These are phyloP conservation scores for Panthera uncia DNA, from an alignment of 2,113 vertebrate genomes.

Conservation along the genomic window DNA sequence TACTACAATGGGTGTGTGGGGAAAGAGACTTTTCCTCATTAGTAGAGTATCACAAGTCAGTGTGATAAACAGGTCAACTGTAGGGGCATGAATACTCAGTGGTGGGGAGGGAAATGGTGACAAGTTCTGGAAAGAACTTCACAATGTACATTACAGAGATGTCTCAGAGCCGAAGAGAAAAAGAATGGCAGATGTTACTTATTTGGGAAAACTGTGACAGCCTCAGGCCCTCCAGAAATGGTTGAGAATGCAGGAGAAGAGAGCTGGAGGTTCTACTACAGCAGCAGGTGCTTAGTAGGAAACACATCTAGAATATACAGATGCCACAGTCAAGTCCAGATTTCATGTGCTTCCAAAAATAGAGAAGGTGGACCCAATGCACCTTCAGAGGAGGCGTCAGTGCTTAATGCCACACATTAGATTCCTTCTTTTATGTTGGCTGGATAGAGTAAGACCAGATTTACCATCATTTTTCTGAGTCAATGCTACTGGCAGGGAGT, in stretches of 20 bases:
- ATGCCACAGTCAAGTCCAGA: background rate
- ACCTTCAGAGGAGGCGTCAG: background rate
- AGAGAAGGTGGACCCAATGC: background rate
- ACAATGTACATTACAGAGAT: background rate
- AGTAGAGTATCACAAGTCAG: background rate
- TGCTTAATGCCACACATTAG: background rate
- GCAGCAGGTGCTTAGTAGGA: background rate
- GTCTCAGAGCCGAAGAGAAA: background rate
- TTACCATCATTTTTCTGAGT: background rate
- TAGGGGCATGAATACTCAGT: background rate
- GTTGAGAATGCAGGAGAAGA: background rate
- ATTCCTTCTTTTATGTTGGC: background rate
- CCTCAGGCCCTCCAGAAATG: background rate
- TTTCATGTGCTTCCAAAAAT: background rate
- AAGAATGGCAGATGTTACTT: background rate
- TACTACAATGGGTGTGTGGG: too few relatives aligned
- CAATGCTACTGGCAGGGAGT: background rate
- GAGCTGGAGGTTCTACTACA: background rate
- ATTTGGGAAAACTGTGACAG: background rate
- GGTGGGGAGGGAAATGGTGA: background rate
- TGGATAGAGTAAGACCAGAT: background rate
- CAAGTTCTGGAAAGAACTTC: background rate
- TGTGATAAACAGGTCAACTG: background rate
- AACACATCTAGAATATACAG: background rate
- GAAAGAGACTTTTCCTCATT: background rate